Conservation (phyloP, 1,140 invertebrate genomes). For the Ruditapes philippinarum region DNA sequence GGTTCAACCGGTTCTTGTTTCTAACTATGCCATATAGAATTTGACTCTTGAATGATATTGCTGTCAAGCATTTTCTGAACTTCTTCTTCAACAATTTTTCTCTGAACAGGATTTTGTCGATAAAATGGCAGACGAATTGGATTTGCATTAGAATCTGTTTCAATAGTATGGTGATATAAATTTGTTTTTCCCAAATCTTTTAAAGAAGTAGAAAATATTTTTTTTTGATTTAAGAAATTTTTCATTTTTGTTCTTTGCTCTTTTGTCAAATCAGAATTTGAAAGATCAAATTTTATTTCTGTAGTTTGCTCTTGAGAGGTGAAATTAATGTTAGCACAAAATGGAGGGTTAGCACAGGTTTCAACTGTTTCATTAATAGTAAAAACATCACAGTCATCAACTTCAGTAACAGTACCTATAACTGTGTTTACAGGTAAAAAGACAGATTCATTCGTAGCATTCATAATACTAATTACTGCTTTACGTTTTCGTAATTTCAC, state of each 20-base stretch:
- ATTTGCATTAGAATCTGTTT: background rate
- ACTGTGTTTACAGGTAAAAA: background rate
- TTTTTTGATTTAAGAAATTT: slow-evolving; percentile 38
- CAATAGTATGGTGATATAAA: slow-evolving; percentile 49
- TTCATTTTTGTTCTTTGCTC: slow-evolving; percentile 16
- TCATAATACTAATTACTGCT: too few species aligned
- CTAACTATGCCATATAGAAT: too few species aligned
- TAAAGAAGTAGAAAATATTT: slow-evolving; percentile 60
- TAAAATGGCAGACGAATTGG: background rate
- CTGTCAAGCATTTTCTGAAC: slow-evolving; percentile 33
- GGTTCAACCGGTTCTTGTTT: too few species aligned
- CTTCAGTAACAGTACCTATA: background rate
- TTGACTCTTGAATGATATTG: slow-evolving; percentile 4
- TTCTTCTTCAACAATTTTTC: slow-evolving; percentile 55
- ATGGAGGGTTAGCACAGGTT: background rate
- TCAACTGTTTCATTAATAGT: background rate
- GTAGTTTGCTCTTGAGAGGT: background rate
- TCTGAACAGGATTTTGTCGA: background rate
- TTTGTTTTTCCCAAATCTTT: slow-evolving; percentile 47
- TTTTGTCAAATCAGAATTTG: background rate
- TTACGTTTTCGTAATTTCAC: too few species aligned
- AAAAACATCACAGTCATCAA: background rate
- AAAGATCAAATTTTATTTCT: background rate
- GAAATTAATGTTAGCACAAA: background rate
- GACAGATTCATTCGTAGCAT: too few species aligned